These are phyloP conservation scores for Cygnus buccinator DNA, from an alignment of 2,113 vertebrate species.

Conservation along the genomic window DNA sequence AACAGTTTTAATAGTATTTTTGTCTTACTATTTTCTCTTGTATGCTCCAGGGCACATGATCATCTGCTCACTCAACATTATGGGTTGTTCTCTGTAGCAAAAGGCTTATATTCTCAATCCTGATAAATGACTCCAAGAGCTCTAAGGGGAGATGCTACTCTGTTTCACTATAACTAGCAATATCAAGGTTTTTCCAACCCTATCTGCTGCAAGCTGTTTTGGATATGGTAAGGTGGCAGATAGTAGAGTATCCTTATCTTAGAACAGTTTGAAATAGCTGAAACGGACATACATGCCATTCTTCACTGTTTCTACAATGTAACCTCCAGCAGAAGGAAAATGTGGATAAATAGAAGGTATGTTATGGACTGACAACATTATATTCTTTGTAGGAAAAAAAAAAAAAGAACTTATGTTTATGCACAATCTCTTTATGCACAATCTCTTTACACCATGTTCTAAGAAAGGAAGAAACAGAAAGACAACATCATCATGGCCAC, in stretches of 20 bases:
- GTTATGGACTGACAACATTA: neutral
- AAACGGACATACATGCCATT: neutral
- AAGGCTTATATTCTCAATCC: neutral
- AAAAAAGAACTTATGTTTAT: neutral
- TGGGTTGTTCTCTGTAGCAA: neutral
- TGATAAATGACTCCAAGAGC: slow-evolving; percentile 3
- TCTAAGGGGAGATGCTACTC: neutral
- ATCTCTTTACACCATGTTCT: neutral
- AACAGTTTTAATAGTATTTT: neutral
- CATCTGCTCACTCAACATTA: neutral
- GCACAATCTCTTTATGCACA: neutral
- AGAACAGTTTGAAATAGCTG: neutral
- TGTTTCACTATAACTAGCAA: neutral
- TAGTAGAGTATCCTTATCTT: neutral
- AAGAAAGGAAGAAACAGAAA: neutral
- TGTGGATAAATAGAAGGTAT: neutral
- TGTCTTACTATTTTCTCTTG: neutral
- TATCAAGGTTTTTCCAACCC: neutral
- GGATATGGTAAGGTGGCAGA: neutral
- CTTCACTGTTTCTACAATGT: neutral
- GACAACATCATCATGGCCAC: neutral
- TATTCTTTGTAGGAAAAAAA: neutral
- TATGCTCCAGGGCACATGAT: neutral
- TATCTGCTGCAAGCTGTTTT: neutral
- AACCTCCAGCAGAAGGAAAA: neutral